Conservation (phyloP, 2,113 vertebrate genomes). For the Peromyscus polionotus region DNA sequence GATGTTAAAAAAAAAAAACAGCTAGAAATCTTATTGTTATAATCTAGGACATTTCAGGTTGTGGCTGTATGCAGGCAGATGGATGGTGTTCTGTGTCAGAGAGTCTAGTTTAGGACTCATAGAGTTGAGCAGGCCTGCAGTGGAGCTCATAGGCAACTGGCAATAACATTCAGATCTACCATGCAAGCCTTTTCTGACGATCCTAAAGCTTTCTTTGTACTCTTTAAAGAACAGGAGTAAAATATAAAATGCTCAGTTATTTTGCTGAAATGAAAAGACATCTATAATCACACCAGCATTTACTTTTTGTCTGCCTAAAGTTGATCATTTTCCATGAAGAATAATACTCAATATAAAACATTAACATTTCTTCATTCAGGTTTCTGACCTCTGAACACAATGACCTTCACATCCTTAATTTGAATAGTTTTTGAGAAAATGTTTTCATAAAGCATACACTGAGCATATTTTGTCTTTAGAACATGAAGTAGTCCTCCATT, state of each 20-base stretch:
- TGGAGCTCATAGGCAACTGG: neutral
- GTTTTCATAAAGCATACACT: neutral
- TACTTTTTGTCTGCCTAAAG: slow-evolving; percentile 7
- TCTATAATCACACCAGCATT: neutral
- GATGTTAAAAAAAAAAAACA: neutral
- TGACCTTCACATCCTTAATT: neutral
- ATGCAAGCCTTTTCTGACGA: neutral
- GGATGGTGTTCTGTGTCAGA: neutral
- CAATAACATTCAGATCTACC: neutral
- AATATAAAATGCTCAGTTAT: neutral
- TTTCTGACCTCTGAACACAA: neutral
- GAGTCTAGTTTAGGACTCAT: neutral
- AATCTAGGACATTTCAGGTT: neutral
- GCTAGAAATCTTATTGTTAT: neutral
- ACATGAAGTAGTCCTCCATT: neutral
- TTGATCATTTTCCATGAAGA: slow-evolving; percentile 9
- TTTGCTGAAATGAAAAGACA: neutral
- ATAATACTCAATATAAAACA: neutral
- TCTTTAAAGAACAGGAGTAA: slow-evolving; percentile 9
- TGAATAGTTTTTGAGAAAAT: neutral
- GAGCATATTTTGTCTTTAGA: neutral
- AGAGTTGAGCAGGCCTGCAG: neutral
- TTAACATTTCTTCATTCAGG: neutral
- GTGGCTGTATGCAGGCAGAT: neutral
- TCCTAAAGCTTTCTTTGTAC: neutral